Evolutionary conservation across 2,113 vertebrate genomes (phyloP), one percentile per base, ranked within the genome.

Genomic region (Boleophthalmus pectinirostris): DNA sequence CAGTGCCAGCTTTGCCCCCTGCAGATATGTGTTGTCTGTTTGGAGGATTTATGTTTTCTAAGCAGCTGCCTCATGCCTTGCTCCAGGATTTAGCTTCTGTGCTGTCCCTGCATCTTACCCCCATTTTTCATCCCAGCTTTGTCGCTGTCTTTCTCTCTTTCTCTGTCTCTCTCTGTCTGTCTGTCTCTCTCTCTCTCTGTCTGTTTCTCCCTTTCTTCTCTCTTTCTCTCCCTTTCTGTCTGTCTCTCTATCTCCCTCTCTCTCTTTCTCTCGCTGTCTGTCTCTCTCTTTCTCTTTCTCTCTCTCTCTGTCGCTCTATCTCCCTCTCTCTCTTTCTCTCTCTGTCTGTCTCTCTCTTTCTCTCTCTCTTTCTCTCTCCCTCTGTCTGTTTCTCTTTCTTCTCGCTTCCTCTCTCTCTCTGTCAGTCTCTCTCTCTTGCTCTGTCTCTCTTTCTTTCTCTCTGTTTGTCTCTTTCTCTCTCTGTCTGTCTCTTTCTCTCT

Each of bases 1-100:
- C 20, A 23, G 54, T 51, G 69, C 53, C 69, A 72, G 77, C 63
- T 66, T 60, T 69, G 53, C 64, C 66, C 73, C 47, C 33, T 75
- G 75, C 68, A 77, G 80, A 82, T 73, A 73, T 12, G 78, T 66
- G 70, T 69, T 61, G 64, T 82, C 75, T 58, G 63, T 81, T 49
- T 60, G 61, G 65, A 77, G 71, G 83, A 86, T 84, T 82, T 79
- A 79, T 81, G 73, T 51, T 68, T 49, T 60, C 64, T 43, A 38
- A 64, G 64, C 21, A 72, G 61, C 71, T 54, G 70, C 67, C 71
- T 85, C 68, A 15, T 82, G 25, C 63, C 57, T 61, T 57, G 68
- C n/a, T 72, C 21, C 72, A 10, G 15, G 54, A 56, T 70, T 70
- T 47, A 60, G 68, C 65, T 70, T 47, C 64, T 58, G 47, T 60